Evolutionary conservation across 2,888 invertebrate genomes (phyloP).

Genomic region (Digitonthophagus gazella): DNA sequence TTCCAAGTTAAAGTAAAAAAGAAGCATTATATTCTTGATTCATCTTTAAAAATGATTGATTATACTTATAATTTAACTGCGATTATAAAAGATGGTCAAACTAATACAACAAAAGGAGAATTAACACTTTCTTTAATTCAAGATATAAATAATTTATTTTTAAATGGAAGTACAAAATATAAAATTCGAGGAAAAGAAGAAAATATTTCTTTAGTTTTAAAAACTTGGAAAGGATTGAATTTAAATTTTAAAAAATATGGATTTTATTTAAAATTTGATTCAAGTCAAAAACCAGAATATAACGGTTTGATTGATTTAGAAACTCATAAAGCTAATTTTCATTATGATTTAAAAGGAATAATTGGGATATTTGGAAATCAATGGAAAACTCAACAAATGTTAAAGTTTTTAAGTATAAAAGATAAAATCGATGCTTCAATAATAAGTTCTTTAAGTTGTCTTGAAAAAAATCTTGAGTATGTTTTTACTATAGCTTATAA

Average conservation of each 20-base stretch:
- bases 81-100: slow-evolving; percentile 26
- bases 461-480: slow-evolving; percentile 33
- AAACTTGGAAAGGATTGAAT: slow-evolving; percentile 4
- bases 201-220: slow-evolving; percentile 18
- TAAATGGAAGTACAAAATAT: neutral
- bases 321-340: slow-evolving; percentile 28
- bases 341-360: slow-evolving; percentile 30
- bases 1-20: slow-evolving; percentile 24
- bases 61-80: slow-evolving; percentile 25
- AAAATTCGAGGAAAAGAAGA: slow-evolving; percentile 8
- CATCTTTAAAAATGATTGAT: slow-evolving; percentile 30
- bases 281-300: slow-evolving; percentile 31
- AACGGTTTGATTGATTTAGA: slow-evolving; percentile 28
- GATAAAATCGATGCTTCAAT: slow-evolving; percentile 28
- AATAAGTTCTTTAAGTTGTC: slow-evolving; percentile 29
- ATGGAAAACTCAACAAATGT: slow-evolving; percentile 33
- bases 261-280: slow-evolving; percentile 25
- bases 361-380: slow-evolving; percentile 30
- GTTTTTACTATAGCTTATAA: slow-evolving; percentile 27
- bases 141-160: neutral
- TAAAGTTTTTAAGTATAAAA: slow-evolving; percentile 28
- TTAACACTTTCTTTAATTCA: neutral
- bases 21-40: slow-evolving; percentile 28
- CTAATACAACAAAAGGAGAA: slow-evolving; percentile 23
- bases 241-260: neutral